phyloP scores from a whole-genome alignment of 2,797 vertebrate genomes.

The Anabacerthia variegaticeps region DNA sequence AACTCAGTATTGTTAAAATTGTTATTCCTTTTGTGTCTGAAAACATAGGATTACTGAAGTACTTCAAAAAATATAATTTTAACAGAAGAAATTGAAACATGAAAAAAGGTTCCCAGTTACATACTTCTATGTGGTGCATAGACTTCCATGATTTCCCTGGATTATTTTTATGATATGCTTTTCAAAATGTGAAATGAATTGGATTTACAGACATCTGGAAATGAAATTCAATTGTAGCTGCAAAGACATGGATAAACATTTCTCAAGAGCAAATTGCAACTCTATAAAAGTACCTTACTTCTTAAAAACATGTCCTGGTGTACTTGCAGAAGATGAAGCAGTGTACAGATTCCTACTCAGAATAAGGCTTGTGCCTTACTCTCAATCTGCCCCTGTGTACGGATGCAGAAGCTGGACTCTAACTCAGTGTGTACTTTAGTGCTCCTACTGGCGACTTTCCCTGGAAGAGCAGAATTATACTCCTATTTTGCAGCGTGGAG shows the following conservation, averaged over 20 bases:
- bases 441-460: neutral
- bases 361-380: neutral
- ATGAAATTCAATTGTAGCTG: neutral
- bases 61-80: neutral
- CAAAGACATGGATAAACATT: neutral
- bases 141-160: neutral
- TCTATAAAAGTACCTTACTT: neutral
- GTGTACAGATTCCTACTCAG: neutral
- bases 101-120: neutral
- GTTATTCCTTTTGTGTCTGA: neutral
- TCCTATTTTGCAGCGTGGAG: accelerated
- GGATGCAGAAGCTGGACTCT: neutral
- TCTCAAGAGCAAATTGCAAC: neutral
- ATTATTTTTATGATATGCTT: neutral
- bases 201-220: neutral
- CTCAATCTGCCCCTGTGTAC: neutral
- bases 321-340: neutral
- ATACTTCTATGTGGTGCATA: neutral
- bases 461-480: neutral
- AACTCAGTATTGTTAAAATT: neutral
- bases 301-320: neutral
- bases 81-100: neutral
- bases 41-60: neutral
- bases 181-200: neutral
- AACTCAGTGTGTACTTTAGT: neutral